Evolutionary conservation across 2,113 vertebrate genomes (phyloP), one percentile per base, ranked within the genome.

Genomic region (Xenopus borealis): DNA sequence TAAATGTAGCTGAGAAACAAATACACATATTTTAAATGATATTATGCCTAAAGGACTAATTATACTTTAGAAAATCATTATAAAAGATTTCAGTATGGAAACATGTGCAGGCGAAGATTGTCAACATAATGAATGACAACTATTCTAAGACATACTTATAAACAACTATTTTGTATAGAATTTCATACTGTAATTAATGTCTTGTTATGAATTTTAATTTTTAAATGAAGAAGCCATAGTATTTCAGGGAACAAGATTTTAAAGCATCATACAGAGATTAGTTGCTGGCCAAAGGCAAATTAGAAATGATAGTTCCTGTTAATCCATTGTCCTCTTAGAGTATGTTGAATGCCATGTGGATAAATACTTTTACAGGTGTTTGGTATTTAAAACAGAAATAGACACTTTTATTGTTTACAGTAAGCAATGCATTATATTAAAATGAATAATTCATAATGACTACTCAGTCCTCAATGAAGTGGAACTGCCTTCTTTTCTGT

Each of bases 31-130:
- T 62, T 75, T 75, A 75, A 75, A 75, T 61, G 30, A 61, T 52
- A 69, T 75, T 69, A 50, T 53, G 59, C 72, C 66, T 75, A 14
- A 20, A 75, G 66, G 72, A 69, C 72, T 75, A 69, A 75, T 75
- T 75, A 69, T n/a, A 61, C 33, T 75, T 68, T 59, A 53, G 57
- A 69, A 75, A 75, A 69, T 9, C 12, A 62, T 59, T 75, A 62
- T 62, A 50, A 62, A 62, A 62, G 20, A 33, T 75, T 67, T 75
- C 72, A 62, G 72, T 45, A 62, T 52, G 27, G 45, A 47, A 69
- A 75, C 66, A 68, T 69, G 52, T 53, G 58, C 66, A 20, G 66
- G 40, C 10, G 11, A 62, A 75, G 17, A 69, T 75, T 69, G 65
- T 67, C 72, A 62, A 59, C 27, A 17, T 50, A 62, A 75, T 62